Base-by-base conservation (phyloP, 2,888 invertebrate species). In the Augochlorella aurata region DNA sequence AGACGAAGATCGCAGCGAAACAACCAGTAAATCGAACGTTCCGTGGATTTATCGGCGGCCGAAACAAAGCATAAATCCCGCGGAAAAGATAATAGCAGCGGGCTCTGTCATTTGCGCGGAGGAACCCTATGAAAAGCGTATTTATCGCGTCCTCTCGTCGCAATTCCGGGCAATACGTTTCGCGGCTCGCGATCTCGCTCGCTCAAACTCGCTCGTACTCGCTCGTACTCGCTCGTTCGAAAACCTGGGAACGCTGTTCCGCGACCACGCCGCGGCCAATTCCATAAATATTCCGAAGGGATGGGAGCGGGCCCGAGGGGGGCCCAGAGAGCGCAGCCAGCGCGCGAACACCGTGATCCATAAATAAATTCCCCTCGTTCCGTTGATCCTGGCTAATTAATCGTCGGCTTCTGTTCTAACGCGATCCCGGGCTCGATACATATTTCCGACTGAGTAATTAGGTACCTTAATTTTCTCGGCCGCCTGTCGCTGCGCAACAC, bases 341-440 rank as follows among this genome's bases (percentile, higher is more conserved):
- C 47, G 18, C 14, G 2, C 18, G 29, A 18, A 8, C 44, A 18
- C 24, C 18, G 68, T 50, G 49, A 49, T 68, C 49, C 29, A 24
- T 24, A 68, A 68, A 68, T 68, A 68, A 68, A 45, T 49, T 68
- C 18, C 29, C 18, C 49, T 49, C 49, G 29, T 68, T 68, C 68
- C 68, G 49, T 49, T 68, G 68, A 68, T 68, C 68, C 24, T 16
- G 49, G 68, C 18, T 68, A 67, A 67, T 67, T 67, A 67, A 67
- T 47, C 67, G 67, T 21, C 24, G 47, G 47, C 67, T 49, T 24
- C 67, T 47, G 24, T 67, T 29, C 49, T 45, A 49, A 49, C 67
- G 67, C 29, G 29, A 66, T 67, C 67, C 58, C 47, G 24, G 47
- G 18, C 38, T 38, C 61, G 61, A 63, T 63, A 63, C 61, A 63